Conservation (phyloP, 1,140 invertebrate species). For the Cyrtorhinus lividipennis region DNA sequence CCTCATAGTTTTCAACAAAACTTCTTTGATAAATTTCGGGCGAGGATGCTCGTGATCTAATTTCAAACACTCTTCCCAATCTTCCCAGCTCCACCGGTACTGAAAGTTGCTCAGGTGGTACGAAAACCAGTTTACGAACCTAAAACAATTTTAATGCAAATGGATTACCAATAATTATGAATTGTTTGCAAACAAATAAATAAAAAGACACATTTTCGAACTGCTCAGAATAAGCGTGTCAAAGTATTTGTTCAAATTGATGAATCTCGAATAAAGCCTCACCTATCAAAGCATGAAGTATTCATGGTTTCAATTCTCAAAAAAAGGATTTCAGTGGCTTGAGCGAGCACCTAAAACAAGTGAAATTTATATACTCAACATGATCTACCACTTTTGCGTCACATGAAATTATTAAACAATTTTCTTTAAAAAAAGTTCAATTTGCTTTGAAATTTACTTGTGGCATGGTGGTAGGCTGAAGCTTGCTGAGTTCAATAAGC, state of each 20-base stretch:
- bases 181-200: constrained; percentile 2
- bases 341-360: constrained; percentile 56
- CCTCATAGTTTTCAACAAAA: constrained; percentile 79
- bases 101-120: constrained; percentile 99
- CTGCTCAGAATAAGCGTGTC: background rate
- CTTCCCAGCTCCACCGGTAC: constrained; percentile 97
- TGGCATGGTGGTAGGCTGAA: constrained; percentile 91
- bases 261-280: no score
- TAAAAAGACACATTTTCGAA: constrained; percentile 1
- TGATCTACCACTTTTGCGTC: no score
- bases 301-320: constrained; percentile 95
- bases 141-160: constrained; percentile 27
- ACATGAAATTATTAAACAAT: background rate
- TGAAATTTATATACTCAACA: constrained; percentile 8
- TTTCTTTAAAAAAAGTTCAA: background rate
- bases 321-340: constrained; percentile 94
- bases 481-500: constrained; percentile 92
- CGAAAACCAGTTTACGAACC: constrained; percentile 93
- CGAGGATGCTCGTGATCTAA: constrained; percentile 83
- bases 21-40: constrained; percentile 91
- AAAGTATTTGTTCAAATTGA: background rate
- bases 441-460: constrained; percentile 59
- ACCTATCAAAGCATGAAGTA: constrained; percentile 86
- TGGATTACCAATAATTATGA: background rate
- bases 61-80: constrained; percentile 72